Conservation (phyloP, 2,888 invertebrate genomes). For the Xanthorhoe designata region DNA sequence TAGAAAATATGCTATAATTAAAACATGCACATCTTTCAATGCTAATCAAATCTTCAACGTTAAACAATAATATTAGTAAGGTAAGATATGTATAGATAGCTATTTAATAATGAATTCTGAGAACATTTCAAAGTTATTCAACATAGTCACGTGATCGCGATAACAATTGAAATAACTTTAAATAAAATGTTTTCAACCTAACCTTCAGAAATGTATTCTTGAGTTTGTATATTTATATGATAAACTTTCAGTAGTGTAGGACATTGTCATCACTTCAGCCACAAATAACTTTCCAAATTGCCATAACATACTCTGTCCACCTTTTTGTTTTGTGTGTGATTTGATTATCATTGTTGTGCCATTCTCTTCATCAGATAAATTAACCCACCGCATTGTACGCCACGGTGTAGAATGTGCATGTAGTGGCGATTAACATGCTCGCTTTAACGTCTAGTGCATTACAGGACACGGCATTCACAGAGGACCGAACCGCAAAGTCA, state of each 20-base stretch:
- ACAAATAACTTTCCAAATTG: constrained; percentile 1
- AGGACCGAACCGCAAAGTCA: constrained; percentile 88
- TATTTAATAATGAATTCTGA: constrained; percentile 1
- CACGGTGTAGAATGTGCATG: constrained; percentile 69
- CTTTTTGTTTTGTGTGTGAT: constrained; percentile 23
- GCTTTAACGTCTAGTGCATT: constrained; percentile 86
- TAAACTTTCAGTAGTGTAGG: not conserved
- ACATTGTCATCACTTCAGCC: constrained; percentile 4
- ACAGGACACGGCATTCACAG: constrained; percentile 90
- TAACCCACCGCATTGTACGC: constrained; percentile 57
- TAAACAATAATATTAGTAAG: not conserved
- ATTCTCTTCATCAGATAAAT: constrained; percentile 35
- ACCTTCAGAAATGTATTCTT: not conserved
- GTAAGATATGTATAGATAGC: too few relatives aligned
- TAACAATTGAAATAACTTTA: constrained; percentile 13
- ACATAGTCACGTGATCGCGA: constrained; percentile 11
- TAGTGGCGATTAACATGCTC: constrained; percentile 79
- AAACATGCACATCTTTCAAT: constrained; percentile 11
- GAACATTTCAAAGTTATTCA: constrained; percentile 11
- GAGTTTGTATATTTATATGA: not conserved
- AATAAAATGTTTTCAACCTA: not conserved
- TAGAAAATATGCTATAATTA: constrained; percentile 7
- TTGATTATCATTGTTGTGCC: constrained; percentile 35
- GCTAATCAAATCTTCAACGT: constrained; percentile 21
- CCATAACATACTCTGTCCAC: constrained; percentile 6